phyloP scores from a whole-genome alignment of 2,888 invertebrate species.

The Acanthoscelides obtectus region DNA sequence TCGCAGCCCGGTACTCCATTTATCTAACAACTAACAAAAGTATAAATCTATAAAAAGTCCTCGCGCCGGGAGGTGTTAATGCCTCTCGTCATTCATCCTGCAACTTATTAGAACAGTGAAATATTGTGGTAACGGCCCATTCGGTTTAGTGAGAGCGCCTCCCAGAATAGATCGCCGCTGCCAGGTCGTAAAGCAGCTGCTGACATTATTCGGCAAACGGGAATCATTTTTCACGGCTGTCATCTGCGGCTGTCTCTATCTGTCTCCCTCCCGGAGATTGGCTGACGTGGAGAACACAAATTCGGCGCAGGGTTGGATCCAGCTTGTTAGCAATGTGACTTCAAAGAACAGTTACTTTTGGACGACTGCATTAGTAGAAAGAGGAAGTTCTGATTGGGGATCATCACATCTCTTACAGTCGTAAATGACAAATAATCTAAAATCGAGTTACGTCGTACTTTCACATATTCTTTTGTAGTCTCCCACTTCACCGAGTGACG shows the following conservation, averaged over 20 bases:
- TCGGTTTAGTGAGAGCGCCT: conserved; percentile 27
- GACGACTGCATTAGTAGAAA: no score
- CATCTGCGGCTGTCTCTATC: not conserved
- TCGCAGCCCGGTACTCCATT: no score
- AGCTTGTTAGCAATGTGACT: not conserved
- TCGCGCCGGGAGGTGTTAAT: not conserved
- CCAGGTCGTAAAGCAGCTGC: conserved; percentile 33
- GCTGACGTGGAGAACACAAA: not conserved
- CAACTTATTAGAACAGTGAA: not conserved
- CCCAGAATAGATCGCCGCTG: conserved; percentile 39
- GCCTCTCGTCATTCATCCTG: no score
- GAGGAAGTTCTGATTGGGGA: no score
- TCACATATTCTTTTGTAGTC: no score
- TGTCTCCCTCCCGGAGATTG: not conserved
- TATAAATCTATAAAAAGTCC: not conserved
- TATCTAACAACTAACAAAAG: not conserved
- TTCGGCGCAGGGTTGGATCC: not conserved
- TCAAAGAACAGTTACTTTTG: not conserved
- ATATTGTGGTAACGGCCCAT: not conserved
- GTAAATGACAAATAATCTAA: no score
- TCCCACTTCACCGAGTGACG: no score
- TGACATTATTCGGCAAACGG: conserved; percentile 28
- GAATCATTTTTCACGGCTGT: conserved; percentile 21
- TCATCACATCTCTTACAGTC: no score
- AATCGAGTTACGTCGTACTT: no score